phyloP scores from a whole-genome alignment of 2,888 invertebrate genomes.

The Linyphia triangularis region DNA sequence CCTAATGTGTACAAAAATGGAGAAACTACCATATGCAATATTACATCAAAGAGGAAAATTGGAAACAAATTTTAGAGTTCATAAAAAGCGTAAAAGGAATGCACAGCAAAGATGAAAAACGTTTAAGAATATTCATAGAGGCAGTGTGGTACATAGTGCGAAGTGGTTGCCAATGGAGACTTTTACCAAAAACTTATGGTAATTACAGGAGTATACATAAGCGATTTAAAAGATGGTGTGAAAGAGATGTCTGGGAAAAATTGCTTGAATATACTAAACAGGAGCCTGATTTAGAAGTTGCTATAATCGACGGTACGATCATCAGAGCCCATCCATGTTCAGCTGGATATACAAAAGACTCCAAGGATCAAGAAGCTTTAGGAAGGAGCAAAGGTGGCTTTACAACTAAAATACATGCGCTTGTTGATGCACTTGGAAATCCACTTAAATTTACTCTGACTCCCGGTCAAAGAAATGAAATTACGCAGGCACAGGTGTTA shows the following conservation, averaged over 20 bases:
- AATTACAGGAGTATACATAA: no score
- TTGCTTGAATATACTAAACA: constrained; percentile 7
- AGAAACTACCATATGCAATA: no score
- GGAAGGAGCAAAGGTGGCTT: neutral
- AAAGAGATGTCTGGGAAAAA: constrained; percentile 4
- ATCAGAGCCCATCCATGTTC: neutral
- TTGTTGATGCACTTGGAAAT: neutral
- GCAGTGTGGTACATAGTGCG: no score
- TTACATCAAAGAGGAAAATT: no score
- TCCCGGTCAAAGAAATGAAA: neutral
- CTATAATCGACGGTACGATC: constrained; percentile 6
- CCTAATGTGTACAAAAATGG: no score
- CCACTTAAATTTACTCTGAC: neutral
- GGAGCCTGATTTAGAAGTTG: neutral
- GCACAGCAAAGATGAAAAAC: no score
- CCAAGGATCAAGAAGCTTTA: neutral
- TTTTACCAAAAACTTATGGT: neutral
- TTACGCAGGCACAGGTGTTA: neutral
- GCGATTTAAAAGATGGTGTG: constrained; percentile 18
- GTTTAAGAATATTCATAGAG: no score
- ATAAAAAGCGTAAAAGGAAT: no score
- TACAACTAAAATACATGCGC: neutral
- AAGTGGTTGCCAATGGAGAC: neutral
- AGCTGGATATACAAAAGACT: no score
- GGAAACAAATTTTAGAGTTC: no score